phyloP scores from a whole-genome alignment of 2,797 vertebrate species.

The Pelochelys cantorii region DNA sequence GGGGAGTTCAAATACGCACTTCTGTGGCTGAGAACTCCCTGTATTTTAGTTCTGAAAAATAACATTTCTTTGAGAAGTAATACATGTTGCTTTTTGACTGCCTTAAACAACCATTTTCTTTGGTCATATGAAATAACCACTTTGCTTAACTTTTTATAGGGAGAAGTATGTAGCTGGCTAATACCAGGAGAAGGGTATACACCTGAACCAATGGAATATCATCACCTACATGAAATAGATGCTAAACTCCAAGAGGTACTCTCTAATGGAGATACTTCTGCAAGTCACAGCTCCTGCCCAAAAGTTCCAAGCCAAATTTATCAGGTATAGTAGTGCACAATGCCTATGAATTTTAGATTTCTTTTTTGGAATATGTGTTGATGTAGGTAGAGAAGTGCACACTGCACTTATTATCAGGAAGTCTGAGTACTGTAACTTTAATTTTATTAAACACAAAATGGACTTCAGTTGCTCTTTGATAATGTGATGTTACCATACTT shows the following conservation, averaged over 20 bases:
- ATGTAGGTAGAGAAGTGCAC: background rate
- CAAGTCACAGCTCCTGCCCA: conserved; percentile 61
- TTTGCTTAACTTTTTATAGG: conserved; percentile 65
- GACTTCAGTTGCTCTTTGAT: background rate
- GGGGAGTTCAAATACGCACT: background rate
- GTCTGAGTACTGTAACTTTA: background rate
- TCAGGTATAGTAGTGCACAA: conserved; percentile 67
- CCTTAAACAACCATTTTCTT: background rate
- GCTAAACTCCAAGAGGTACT: conserved; percentile 83
- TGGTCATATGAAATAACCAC: background rate
- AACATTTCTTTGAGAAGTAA: background rate
- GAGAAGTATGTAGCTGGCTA: conserved; percentile 62
- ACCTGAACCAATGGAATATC: conserved; percentile 81
- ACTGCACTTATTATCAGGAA: background rate
- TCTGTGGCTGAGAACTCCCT: background rate
- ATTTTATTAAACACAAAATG: background rate
- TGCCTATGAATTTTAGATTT: background rate
- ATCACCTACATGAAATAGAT: conserved; percentile 87
- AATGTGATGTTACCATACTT: background rate
- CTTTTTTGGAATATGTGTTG: background rate
- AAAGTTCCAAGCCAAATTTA: conserved; percentile 24
- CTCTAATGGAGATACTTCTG: conserved; percentile 74
- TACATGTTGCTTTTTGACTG: background rate
- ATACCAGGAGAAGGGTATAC: conserved; percentile 85
- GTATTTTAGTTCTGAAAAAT: background rate